Evolutionary conservation across 1,140 invertebrate species (phyloP).

Genomic region (Zophobas morio): DNA sequence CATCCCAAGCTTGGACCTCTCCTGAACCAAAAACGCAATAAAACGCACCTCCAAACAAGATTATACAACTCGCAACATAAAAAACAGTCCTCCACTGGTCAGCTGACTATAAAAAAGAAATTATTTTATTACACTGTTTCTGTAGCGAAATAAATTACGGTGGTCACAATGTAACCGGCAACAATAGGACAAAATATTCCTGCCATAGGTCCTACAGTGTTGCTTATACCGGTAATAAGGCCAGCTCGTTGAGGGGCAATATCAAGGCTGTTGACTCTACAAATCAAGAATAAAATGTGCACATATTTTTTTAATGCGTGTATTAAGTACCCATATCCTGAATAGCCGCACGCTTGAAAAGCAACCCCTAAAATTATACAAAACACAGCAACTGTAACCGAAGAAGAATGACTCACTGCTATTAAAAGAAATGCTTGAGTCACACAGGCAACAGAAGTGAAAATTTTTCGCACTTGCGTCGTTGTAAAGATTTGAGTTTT

Average conservation of each 20-base stretch:
- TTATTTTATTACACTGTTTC: not conserved
- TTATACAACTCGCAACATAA: slow-evolving; percentile 83
- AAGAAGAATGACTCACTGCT: slow-evolving; percentile 78
- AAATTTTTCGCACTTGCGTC: slow-evolving; percentile 82
- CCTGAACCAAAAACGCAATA: slow-evolving; percentile 85
- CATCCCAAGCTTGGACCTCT: slow-evolving; percentile 83
- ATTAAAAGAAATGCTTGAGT: slow-evolving; percentile 90
- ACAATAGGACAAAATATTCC: slow-evolving; percentile 89
- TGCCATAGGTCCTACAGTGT: slow-evolving; percentile 90
- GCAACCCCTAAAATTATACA: slow-evolving; percentile 90
- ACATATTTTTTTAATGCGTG: too few species aligned
- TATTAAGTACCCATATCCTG: slow-evolving; percentile 81
- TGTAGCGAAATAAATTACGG: slow-evolving; percentile 71
- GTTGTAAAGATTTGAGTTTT: slow-evolving; percentile 77
- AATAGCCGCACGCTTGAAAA: slow-evolving; percentile 90
- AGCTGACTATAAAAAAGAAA: slow-evolving; percentile 72
- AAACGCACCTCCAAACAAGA: slow-evolving; percentile 81
- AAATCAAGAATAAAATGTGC: not conserved
- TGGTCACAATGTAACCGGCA: slow-evolving; percentile 83
- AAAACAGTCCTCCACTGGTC: slow-evolving; percentile 87
- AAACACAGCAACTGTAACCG: slow-evolving; percentile 77
- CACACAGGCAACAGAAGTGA: slow-evolving; percentile 85
- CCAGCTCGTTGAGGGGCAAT: slow-evolving; percentile 88
- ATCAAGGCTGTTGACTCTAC: slow-evolving; percentile 87
- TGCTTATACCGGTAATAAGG: slow-evolving; percentile 89